Percentiles rank a stretch among this genome's conserved stretches.
phyloP scores from a whole-genome alignment of 2,888 invertebrate species.

The Sesamia inferens region DNA sequence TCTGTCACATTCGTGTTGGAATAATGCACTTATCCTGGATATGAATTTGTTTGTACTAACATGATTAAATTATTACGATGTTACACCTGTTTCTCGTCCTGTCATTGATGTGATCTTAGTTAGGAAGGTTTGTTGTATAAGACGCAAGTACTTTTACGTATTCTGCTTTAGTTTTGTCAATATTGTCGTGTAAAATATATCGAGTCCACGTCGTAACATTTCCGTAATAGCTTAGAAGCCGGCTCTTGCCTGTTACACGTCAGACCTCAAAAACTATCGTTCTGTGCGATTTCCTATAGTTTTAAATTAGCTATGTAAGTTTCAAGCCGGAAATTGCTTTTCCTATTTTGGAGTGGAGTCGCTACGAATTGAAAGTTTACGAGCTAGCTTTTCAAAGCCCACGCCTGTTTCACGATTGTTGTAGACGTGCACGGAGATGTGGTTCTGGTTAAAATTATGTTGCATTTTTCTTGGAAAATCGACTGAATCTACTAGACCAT shows the following conservation, averaged over 20 bases:
- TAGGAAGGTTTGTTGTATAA: constrained; percentile 3
- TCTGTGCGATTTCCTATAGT: constrained; percentile 68
- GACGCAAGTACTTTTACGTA: constrained; percentile 44
- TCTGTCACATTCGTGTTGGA: neutral
- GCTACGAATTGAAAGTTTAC: constrained; percentile 50
- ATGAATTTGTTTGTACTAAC: constrained; percentile 6
- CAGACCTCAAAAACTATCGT: constrained; percentile 67
- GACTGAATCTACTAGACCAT: constrained; percentile 8
- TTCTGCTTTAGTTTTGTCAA: constrained; percentile 58
- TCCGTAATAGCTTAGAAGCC: constrained; percentile 67
- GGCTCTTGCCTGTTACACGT: constrained; percentile 75
- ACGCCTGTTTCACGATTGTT: constrained; percentile 25
- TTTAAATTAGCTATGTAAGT: constrained; percentile 65
- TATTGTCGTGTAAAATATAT: constrained; percentile 48
- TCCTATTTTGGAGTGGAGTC: constrained; percentile 41
- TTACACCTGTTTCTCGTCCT: constrained; percentile 12
- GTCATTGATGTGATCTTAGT: constrained; percentile 3
- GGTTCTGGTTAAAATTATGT: constrained; percentile 12
- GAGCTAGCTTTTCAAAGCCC: constrained; percentile 39
- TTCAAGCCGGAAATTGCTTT: constrained; percentile 66
- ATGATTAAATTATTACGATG: neutral
- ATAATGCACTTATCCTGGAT: constrained; percentile 1
- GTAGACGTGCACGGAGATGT: neutral
- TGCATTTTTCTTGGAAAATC: constrained; percentile 21
- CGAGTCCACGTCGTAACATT: constrained; percentile 42